Conservation (phyloP, 2,888 invertebrate genomes). For the Agrotis clavis region DNA sequence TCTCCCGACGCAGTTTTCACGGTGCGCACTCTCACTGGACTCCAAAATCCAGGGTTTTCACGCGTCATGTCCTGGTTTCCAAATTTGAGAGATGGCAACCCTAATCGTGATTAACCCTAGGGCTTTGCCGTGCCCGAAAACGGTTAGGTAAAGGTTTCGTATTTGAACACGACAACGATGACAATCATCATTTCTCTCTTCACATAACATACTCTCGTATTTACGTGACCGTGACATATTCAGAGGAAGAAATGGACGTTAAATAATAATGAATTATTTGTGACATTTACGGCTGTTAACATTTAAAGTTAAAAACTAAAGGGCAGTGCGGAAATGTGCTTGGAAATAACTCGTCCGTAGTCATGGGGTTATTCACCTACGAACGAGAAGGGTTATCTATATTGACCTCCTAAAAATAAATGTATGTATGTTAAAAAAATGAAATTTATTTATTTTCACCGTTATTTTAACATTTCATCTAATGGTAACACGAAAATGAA, state of each 20-base stretch:
- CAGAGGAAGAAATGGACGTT: not conserved
- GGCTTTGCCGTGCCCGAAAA: too few relatives aligned
- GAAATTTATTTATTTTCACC: constrained; percentile 12
- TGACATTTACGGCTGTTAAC: not conserved
- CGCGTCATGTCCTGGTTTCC: too few relatives aligned
- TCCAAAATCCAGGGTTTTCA: too few relatives aligned
- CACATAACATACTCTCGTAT: not conserved
- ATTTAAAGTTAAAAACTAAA: constrained; percentile 24
- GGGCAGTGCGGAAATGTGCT: constrained; percentile 3
- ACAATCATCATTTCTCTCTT: constrained; percentile 8
- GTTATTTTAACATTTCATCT: constrained; percentile 7
- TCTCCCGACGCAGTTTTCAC: too few relatives aligned
- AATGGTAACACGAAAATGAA: constrained; percentile 9
- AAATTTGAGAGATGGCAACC: too few relatives aligned
- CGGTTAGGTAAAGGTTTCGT: too few relatives aligned
- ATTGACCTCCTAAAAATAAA: constrained; percentile 22
- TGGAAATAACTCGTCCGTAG: not conserved
- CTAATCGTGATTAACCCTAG: not conserved
- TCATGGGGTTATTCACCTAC: constrained; percentile 20
- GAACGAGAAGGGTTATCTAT: constrained; percentile 9
- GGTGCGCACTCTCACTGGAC: too few relatives aligned
- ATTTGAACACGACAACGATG: not conserved
- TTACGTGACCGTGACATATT: constrained; percentile 12
- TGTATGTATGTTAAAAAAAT: constrained; percentile 2
- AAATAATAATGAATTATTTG: not conserved